Evolutionary conservation across 2,888 invertebrate genomes (phyloP), one percentile per base, ranked within the genome.

Genomic region (Iphiclides podalirius): DNA sequence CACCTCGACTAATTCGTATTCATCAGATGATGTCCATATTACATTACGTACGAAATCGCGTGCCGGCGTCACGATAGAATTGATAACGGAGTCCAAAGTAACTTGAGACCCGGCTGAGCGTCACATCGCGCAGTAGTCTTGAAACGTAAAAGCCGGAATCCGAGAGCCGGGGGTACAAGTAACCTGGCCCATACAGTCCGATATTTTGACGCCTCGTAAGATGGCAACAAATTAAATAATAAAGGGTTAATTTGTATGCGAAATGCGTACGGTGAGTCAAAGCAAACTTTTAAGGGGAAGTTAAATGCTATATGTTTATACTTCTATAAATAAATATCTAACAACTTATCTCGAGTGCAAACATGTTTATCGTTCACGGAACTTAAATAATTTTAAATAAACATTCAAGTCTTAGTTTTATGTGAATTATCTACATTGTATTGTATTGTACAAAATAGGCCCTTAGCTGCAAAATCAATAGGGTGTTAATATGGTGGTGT

Each of bases 31-130:
- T 70, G 58, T 65, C 67, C 75, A 79, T 84, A 85, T 83, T 79
- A 79, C 78, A 75, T 83, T 82, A 80, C 83, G 69, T 63, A 67
- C 65, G 69, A 70, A 78, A 81, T 83, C 78, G 80, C 83, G 79
- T 80, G 81, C 75, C 65, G 62, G 66, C 68, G 70, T 73, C 72
- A 67, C 55, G 72, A 74, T 75, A 76, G 58, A 54, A 53, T 61
- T 64, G 79, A 83, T 80, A 82, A 77, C 64, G 47, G 23, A n/a
- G 39, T 53, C 76, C 73, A 75, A 39, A 63, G 45, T 66, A 67
- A 57, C 42, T 57, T 64, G 74, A 70, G 52, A 55, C 57, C 48
- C 54, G 51, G 52, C 48, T 51, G 26, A 28, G 49, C 31, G 36
- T 38, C 31, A 52, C 57, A 47, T 14, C n/a, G 4, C 1, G 9